Evolutionary conservation across 2,888 invertebrate genomes (phyloP), one percentile per base, ranked within the genome.

Genomic region (Mimas tiliae): DNA sequence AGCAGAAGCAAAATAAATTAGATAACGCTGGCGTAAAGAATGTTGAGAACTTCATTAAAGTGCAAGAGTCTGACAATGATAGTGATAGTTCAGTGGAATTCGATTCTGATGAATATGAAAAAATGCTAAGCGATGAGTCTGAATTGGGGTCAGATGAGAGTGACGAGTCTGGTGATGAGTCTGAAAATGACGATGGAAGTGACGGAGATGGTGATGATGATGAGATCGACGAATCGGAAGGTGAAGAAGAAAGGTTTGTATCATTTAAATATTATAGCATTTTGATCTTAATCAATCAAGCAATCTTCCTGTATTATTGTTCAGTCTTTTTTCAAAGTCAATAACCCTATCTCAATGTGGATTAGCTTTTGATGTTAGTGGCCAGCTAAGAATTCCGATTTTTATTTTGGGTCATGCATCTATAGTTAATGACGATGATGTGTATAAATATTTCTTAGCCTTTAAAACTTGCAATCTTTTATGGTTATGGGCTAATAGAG

Each of bases 41-140:
- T 51, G 74, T 79, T 45, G 83, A 84, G 68, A 81, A 89, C 52
- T 91, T 88, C 65, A 86, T 91, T 7, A 81, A 80, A 69, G 67
- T 90, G 45, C 70, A 72, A 51, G 79, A 83, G 14, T 74, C 80
- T 27, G 81, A 75, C 52, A 75, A 70, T 67, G 86, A 87, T 12
- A 86, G 85, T 82, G 90, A 90, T 64, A 83, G 84, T 52, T 81
- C 84, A 11, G 72, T 80, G 19, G 84, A 81, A 6, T 91, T 91
- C 82, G 87, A 91, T 75, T 91, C 90, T 14, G 92, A 91, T 82
- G 91, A 86, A 67, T 92, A 82, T 85, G 87, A 88, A 33, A 88
- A 86, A 65, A 76, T 85, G 75, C 68, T 90, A 47, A 80, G 78
- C 58, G 74, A 82, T 69, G 81, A 82, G 62, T 76, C 74, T 65